Evolutionary conservation across 2,113 vertebrate species (phyloP).

Genomic region (Probosciger aterrimus): DNA sequence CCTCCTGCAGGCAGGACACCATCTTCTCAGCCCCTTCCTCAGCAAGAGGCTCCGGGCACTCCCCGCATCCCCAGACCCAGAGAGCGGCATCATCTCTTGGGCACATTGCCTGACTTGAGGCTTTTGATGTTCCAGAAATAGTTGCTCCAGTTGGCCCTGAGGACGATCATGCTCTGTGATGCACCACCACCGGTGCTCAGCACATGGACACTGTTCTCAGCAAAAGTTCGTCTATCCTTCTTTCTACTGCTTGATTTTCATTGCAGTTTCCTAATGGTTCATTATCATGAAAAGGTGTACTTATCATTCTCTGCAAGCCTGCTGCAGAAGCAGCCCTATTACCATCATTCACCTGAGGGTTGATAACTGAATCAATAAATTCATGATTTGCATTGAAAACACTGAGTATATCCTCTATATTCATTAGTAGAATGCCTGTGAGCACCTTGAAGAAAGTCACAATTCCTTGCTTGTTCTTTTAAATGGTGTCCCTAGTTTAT

Average conservation of each 20-base stretch:
- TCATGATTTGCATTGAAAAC: slow-evolving; percentile 1
- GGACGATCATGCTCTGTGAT: accelerated
- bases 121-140: background rate
- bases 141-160: background rate
- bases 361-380: slow-evolving; percentile 45
- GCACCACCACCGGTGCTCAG: background rate
- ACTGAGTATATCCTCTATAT: background rate
- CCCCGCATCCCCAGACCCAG: background rate
- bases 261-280: background rate
- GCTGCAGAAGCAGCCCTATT: background rate
- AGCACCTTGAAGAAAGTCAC: background rate
- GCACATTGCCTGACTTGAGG: background rate
- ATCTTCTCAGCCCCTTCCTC: background rate
- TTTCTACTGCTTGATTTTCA: background rate
- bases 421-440: background rate
- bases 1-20: background rate
- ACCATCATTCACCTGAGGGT: background rate
- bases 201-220: background rate
- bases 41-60: accelerated
- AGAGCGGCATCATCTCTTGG: background rate
- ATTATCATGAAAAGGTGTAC: background rate
- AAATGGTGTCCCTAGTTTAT: background rate
- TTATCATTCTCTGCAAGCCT: background rate
- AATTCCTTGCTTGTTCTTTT: background rate
- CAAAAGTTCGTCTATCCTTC: background rate